phyloP scores from a whole-genome alignment of 2,797 vertebrate genomes.

The Eupleurogrammus muticus region DNA sequence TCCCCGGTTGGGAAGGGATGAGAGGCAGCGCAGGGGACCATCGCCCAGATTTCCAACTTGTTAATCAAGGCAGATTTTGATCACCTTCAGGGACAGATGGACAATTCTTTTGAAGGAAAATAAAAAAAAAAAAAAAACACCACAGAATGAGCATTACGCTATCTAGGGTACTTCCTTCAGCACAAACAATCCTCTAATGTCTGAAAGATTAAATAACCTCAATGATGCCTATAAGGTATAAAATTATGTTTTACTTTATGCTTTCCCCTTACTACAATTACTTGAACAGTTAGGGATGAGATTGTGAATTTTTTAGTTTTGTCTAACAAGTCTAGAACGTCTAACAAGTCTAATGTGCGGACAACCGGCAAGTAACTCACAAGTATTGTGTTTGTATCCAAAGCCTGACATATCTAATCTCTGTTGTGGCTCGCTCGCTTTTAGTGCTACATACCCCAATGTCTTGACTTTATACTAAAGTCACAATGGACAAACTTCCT shows the following conservation, averaged over 20 bases:
- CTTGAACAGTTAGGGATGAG: neutral
- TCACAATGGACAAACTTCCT: too few relatives aligned
- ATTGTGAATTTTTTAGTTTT: too few relatives aligned
- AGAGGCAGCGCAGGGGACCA: constrained; percentile 63
- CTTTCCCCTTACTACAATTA: neutral
- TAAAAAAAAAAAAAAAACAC: neutral
- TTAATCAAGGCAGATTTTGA: constrained; percentile 82
- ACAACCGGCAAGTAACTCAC: too few relatives aligned
- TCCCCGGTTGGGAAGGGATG: constrained; percentile 73
- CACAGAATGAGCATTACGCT: constrained; percentile 25
- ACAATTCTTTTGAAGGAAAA: constrained; percentile 66
- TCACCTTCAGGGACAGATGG: constrained; percentile 84
- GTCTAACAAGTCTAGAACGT: too few relatives aligned
- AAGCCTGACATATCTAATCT: too few relatives aligned
- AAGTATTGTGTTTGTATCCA: too few relatives aligned
- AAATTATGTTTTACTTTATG: neutral
- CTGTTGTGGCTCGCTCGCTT: too few relatives aligned
- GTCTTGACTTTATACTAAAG: too few relatives aligned
- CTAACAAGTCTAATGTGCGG: too few relatives aligned
- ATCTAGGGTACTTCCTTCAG: constrained; percentile 38
- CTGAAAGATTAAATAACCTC: constrained; percentile 11
- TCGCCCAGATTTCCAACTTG: constrained; percentile 68
- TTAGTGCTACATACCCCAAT: too few relatives aligned
- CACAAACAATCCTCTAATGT: constrained; percentile 3
- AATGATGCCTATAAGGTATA: constrained; percentile 8